phyloP scores from a whole-genome alignment of 2,113 vertebrate species.

The Erythrolamprus reginae region DNA sequence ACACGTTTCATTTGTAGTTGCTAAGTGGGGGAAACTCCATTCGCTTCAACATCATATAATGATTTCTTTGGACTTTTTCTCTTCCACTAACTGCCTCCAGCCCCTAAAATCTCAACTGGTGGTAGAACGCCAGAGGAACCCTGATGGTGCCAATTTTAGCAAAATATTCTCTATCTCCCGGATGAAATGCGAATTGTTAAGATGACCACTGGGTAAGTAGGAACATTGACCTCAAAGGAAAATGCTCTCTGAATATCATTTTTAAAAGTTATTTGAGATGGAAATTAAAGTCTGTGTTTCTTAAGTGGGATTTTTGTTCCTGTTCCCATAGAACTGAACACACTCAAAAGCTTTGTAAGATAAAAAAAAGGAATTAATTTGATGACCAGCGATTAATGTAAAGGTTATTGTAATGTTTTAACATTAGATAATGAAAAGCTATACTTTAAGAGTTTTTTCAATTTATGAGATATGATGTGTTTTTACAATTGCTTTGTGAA shows the following conservation, averaged over 20 bases:
- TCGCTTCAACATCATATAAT: slow-evolving; percentile 69
- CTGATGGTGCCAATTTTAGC: slow-evolving; percentile 68
- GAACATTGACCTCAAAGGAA: slow-evolving; percentile 64
- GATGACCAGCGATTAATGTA: no score
- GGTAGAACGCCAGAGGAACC: slow-evolving; percentile 65
- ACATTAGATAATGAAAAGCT: no score
- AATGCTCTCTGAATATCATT: slow-evolving; percentile 66
- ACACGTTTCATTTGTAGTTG: slow-evolving; percentile 73
- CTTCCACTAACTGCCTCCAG: slow-evolving; percentile 58
- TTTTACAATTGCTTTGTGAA: no score
- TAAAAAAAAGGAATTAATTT: no score
- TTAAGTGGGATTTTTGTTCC: slow-evolving; percentile 54
- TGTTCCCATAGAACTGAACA: no score
- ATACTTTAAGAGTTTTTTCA: no score
- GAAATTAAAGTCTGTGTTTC: slow-evolving; percentile 54
- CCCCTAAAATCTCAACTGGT: slow-evolving; percentile 75
- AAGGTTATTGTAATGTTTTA: no score
- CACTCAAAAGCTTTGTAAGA: no score
- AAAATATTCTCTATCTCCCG: slow-evolving; percentile 70
- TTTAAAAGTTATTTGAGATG: slow-evolving; percentile 57
- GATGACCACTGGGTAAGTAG: slow-evolving; percentile 65
- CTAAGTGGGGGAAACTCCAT: slow-evolving; percentile 47
- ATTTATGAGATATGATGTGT: no score
- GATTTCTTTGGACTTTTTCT: slow-evolving; percentile 69
- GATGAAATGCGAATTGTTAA: slow-evolving; percentile 65